Base-by-base conservation (phyloP, 1,140 invertebrate species). In the Dendrolimus kikuchii region DNA sequence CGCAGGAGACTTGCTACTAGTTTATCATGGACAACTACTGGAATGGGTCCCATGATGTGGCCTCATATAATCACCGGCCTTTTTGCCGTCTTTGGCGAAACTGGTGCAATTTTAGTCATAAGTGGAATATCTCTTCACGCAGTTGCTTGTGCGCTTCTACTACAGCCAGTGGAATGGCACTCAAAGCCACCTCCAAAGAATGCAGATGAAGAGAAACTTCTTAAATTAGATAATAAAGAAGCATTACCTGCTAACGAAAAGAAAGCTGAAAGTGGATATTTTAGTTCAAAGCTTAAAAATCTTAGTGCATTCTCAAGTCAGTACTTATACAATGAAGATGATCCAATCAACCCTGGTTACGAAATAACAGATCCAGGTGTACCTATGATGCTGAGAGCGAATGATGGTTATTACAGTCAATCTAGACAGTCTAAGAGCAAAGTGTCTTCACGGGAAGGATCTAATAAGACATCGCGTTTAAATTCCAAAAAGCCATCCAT, bases 301-400 rank as follows among this genome's bases (percentile, higher is more conserved):
- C 66, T 85, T 4, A 80, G 88, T 53, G 76, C 90, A 39, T 89
- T 91, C 66, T 90, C 90, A 53, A 92, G 91, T 73, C 91, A 92
- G 66, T 92, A 92, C 73, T 79, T 92, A 37, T 91, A 90, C 62
- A 92, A 92, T 66, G 90, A 92, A 61, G 91, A 92, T 64, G 89
- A 92, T 62, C 86, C 87, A 9, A 73, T 88, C 23, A 87, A 87
- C 39, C 78, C 88, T 7, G 90, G 90, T 45, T 91, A 91, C 68
- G 92, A 92, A 83, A 91, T 93, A 42, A 90, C 89, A 9, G 90
- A 90, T 59, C 89, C 90, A 5, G 91, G 89, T 53, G 86, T 90
- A 5, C 90, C 91, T 4, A 92, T 92, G 91, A 89, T 93, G 83
- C 83, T 91, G 9, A 72, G 85, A 49, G 88, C 90, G 5, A 93